A percentile compares a stretch with the other conserved stretches of the same genome.
Evolutionary conservation across 2,888 invertebrate genomes (phyloP).

Genomic region (Caenorhabditis becei): DNA sequence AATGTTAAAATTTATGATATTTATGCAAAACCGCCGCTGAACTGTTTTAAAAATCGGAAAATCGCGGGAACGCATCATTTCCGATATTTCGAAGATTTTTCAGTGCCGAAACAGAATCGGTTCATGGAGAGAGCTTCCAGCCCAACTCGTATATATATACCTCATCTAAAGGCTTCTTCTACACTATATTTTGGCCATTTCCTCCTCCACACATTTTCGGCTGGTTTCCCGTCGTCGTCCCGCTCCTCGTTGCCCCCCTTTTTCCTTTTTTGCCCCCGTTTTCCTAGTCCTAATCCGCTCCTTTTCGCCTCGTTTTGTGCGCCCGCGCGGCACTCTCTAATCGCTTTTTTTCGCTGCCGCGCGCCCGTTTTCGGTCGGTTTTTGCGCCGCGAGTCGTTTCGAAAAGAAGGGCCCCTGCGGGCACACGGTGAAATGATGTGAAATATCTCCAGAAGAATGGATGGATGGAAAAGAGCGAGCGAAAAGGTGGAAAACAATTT

Average conservation of each 20-base stretch:
- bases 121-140: too few relatives aligned
- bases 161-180: too few relatives aligned
- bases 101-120: too few relatives aligned
- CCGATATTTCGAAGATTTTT: too few relatives aligned
- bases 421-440: constrained; percentile 43
- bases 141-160: too few relatives aligned
- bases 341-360: constrained; percentile 30
- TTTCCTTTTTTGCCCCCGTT: background rate
- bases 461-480: background rate
- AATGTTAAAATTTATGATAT: too few relatives aligned
- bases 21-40: too few relatives aligned
- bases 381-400: too few relatives aligned
- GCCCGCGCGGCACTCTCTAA: constrained; percentile 19
- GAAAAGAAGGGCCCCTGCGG: constrained; percentile 13
- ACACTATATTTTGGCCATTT: too few relatives aligned
- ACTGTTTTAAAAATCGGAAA: too few relatives aligned
- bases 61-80: too few relatives aligned
- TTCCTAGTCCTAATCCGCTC: background rate
- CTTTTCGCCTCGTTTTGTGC: constrained; percentile 11
- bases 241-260: background rate
- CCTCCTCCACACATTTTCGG: background rate
- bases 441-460: constrained; percentile 23
- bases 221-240: background rate
- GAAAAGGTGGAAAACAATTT: constrained; percentile 35
- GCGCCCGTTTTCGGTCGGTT: background rate